Percentiles rank a stretch among this genome's conserved stretches.
These are phyloP conservation scores for Globodera rostochiensis DNA, from an alignment of 1,140 invertebrate genomes.

Conservation along the genomic window DNA sequence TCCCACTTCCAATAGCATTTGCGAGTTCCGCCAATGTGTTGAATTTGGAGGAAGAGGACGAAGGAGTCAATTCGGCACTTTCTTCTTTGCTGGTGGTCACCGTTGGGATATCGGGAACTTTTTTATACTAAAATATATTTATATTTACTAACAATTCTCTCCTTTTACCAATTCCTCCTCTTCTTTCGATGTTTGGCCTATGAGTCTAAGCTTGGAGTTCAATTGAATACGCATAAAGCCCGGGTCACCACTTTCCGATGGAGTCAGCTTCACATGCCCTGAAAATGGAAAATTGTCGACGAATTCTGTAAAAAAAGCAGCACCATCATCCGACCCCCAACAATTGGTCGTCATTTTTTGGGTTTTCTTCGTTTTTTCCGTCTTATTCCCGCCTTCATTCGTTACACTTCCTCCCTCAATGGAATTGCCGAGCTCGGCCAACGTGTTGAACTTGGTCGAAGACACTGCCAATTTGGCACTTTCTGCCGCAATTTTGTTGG, in stretches of 20 bases:
- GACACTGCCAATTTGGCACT: slow-evolving; percentile 10
- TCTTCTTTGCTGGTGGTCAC: neutral
- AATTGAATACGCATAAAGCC: neutral
- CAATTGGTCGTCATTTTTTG: neutral
- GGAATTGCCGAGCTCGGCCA: neutral
- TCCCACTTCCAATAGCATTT: neutral
- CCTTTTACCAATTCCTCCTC: neutral
- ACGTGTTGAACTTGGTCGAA: slow-evolving; percentile 24
- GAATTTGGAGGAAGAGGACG: neutral
- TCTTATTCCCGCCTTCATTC: neutral
- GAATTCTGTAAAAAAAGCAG: neutral
- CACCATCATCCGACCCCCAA: neutral
- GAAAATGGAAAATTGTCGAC: neutral
- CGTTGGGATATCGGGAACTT: neutral
- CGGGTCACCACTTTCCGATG: slow-evolving; percentile 2
- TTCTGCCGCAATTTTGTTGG: slow-evolving; percentile 14
- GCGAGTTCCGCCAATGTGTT: neutral
- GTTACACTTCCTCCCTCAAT: neutral
- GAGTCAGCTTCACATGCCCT: slow-evolving; percentile 1
- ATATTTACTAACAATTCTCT: neutral
- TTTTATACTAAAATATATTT: neutral
- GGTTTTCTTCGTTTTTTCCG: neutral
- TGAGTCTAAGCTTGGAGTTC: neutral
- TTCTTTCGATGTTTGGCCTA: neutral
- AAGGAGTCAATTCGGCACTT: neutral